Percentiles rank a stretch among this genome's conserved stretches.
Evolutionary conservation across 2,113 vertebrate genomes (phyloP).

Genomic region (Cyrtonyx montezumae): DNA sequence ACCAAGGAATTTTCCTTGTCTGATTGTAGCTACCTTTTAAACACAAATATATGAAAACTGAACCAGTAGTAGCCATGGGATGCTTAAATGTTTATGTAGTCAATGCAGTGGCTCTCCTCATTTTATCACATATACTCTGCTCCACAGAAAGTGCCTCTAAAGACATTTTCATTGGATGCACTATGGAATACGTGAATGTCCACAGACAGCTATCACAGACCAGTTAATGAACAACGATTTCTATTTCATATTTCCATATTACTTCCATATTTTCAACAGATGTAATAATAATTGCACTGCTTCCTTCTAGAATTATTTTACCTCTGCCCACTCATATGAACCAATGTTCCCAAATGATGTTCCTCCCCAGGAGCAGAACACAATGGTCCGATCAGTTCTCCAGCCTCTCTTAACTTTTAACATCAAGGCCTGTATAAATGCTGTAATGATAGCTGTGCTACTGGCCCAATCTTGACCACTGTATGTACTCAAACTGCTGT

Average conservation of each 20-base stretch:
- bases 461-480: conserved; percentile 80
- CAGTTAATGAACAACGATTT: background rate
- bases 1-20: background rate
- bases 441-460: conserved; percentile 84
- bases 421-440: conserved; percentile 85
- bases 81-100: background rate
- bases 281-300: accelerated
- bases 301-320: conserved; percentile 52
- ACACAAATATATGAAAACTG: background rate
- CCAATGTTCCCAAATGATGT: conserved; percentile 87
- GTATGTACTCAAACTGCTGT: conserved; percentile 70
- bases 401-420: conserved; percentile 83
- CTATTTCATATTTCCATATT: accelerated
- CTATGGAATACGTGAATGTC: accelerated
- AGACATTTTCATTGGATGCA: background rate
- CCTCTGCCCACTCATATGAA: conserved; percentile 96
- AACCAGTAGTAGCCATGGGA: background rate
- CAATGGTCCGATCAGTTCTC: conserved; percentile 87
- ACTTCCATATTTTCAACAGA: background rate
- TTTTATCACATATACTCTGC: background rate
- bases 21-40: background rate
- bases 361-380: conserved; percentile 93
- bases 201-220: background rate
- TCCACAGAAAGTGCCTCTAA: background rate
- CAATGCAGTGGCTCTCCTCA: background rate